Base-by-base conservation (phyloP, 2,888 invertebrate species). In the Chrysolina americana region DNA sequence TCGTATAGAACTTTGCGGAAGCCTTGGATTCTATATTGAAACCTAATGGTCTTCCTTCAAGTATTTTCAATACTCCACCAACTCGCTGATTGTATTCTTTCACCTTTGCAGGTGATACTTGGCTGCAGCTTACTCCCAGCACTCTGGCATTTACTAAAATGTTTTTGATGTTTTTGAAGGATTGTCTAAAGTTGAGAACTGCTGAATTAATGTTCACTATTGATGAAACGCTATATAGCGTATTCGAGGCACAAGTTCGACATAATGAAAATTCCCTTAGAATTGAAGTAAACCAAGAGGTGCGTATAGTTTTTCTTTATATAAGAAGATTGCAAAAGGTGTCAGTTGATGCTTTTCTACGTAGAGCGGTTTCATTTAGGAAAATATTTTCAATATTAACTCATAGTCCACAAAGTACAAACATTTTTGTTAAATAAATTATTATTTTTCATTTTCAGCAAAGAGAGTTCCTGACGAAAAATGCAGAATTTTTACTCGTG, bases 131-230 rank as follows among this genome's bases (percentile, higher is more conserved):
- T 81, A 96, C 96, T 0, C 91, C 91, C 83, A 96, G 95, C 88
- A 95, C 94, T 6, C 89, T 95, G 78, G 92, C 94, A 84, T 96
- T 96, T 88, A 92, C 94, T 8, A 94, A 94, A 87, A 90, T 94
- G 5, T 94, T 93, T 82, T 89, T 95, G 59, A 91, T 92, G 28
- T 89, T 96, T 75, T 90, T 95, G 77, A 93, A 94, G 80, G 94
- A 96, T 84, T 93, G 96, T 79, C 87, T 96, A 79, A 92, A 93
- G 83, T 89, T 96, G 76, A 92, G 93, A 77, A 94, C 93, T 0
- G 92, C 92, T 28, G 95, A 95, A 86, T 91, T 94, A 85, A 91
- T 94, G 87, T 90, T 92, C 79, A 91, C 93, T 0, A 91, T 96
- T 65, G 94, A 94, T 80, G 92, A 93, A 75, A 92, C 93, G 68